phyloP scores from a whole-genome alignment of 2,797 vertebrate species.

The Dendrocincla tyrannina region DNA sequence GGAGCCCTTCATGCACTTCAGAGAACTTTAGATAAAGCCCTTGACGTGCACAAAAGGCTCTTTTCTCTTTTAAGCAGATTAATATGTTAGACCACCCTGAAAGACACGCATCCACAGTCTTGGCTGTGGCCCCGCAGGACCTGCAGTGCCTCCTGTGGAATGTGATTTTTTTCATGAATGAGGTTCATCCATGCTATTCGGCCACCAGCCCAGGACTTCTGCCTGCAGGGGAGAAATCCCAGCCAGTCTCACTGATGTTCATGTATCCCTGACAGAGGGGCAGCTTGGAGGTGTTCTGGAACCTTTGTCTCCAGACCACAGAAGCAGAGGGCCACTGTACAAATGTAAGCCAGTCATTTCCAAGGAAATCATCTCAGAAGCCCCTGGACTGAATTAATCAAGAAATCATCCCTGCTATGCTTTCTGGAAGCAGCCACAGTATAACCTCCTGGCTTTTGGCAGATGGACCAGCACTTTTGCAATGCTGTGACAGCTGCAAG shows the following conservation, averaged over 20 bases:
- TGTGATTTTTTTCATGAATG: background rate
- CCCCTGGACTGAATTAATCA: background rate
- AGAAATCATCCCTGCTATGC: rapidly evolving
- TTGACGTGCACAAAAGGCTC: background rate
- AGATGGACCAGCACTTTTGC: background rate
- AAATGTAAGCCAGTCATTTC: background rate
- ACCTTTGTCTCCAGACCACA: background rate
- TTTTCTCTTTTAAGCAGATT: background rate
- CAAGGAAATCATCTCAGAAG: background rate
- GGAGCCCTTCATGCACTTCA: background rate
- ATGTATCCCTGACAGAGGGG: rapidly evolving
- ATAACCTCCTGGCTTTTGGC: background rate
- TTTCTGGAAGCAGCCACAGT: background rate
- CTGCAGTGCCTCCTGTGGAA: background rate
- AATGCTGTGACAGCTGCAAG: background rate
- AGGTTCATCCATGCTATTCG: rapidly evolving
- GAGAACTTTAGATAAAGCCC: background rate
- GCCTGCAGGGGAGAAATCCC: background rate
- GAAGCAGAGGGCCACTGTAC: background rate
- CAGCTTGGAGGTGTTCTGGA: background rate
- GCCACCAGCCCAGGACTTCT: background rate
- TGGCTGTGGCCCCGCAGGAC: background rate
- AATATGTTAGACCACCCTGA: background rate
- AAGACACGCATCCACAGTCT: rapidly evolving
- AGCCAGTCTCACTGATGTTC: rapidly evolving